A percentile compares a stretch with the other conserved stretches of the same genome.
Conservation (phyloP, 1,140 invertebrate genomes). For the Drosophila saltans region DNA sequence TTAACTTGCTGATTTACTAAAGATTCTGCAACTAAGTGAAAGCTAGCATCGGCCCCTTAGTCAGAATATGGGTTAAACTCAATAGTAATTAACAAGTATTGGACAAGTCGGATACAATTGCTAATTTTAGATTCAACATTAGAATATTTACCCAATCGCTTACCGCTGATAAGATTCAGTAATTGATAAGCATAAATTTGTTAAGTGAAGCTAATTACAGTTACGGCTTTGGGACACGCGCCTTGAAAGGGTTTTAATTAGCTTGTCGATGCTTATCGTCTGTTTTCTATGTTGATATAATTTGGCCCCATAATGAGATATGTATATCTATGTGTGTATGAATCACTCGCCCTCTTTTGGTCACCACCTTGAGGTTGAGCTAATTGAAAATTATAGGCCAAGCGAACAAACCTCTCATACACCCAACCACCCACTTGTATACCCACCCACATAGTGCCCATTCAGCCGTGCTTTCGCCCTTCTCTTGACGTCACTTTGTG, state of each 20-base stretch:
- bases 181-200: slow-evolving; percentile 36
- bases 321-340: not conserved
- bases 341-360: slow-evolving; percentile 6
- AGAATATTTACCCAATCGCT: not conserved
- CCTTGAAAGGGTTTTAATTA: slow-evolving; percentile 62
- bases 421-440: slow-evolving; percentile 30
- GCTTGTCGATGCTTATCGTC: slow-evolving; percentile 57
- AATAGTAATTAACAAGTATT: not conserved
- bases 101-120: not conserved
- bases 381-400: slow-evolving; percentile 77
- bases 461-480: slow-evolving; percentile 23
- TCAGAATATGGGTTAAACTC: no score
- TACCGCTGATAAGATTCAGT: not conserved
- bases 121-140: no score
- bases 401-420: slow-evolving; percentile 32
- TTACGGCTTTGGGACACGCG: slow-evolving; percentile 34
- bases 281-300: slow-evolving; percentile 53
- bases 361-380: slow-evolving; percentile 61
- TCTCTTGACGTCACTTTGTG: slow-evolving; percentile 40
- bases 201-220: slow-evolving; percentile 47
- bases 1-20: no score
- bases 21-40: no score
- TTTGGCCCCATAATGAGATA: slow-evolving; percentile 65
- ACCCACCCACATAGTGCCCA: slow-evolving; percentile 10
- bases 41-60: no score